Conservation (phyloP, 2,888 invertebrate species). For the Aleiodes leptofemur region DNA sequence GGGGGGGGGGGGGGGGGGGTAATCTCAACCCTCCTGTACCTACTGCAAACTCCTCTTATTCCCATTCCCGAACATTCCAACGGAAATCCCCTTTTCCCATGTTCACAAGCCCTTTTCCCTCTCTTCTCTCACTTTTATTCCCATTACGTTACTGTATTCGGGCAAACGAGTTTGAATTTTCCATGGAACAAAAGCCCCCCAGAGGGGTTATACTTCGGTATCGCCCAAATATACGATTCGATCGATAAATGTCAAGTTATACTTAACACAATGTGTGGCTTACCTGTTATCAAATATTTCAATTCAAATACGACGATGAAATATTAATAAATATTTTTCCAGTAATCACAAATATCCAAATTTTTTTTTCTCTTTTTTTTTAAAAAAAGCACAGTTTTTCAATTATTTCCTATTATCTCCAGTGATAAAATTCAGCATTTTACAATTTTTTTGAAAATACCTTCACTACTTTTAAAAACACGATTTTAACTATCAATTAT, state of each 20-base stretch:
- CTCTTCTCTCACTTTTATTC: too few relatives aligned
- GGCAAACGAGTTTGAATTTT: slow-evolving; percentile 15
- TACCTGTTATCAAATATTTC: slow-evolving; percentile 30
- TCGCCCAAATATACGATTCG: slow-evolving; percentile 23
- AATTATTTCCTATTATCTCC: neutral
- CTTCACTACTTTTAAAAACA: neutral
- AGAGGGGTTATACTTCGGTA: neutral
- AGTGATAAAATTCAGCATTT: neutral
- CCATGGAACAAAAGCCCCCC: slow-evolving; percentile 4
- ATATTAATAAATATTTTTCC: too few relatives aligned
- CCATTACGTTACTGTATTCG: neutral
- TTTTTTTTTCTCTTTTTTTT: too few relatives aligned
- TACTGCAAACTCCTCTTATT: too few relatives aligned
- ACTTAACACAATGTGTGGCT: slow-evolving; percentile 17
- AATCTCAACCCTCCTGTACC: too few relatives aligned
- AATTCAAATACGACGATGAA: neutral
- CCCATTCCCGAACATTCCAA: too few relatives aligned
- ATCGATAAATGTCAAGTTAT: slow-evolving; percentile 39
- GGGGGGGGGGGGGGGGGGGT: too few relatives aligned
- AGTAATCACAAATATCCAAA: too few relatives aligned
- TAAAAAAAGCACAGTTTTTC: neutral
- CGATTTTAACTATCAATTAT: neutral
- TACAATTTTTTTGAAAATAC: neutral
- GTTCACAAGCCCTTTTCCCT: too few relatives aligned
- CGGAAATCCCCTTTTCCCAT: too few relatives aligned